Percentiles rank a stretch among this genome's conserved stretches.
Evolutionary conservation across 2,888 invertebrate genomes (phyloP).

Genomic region (Macaria liturata): DNA sequence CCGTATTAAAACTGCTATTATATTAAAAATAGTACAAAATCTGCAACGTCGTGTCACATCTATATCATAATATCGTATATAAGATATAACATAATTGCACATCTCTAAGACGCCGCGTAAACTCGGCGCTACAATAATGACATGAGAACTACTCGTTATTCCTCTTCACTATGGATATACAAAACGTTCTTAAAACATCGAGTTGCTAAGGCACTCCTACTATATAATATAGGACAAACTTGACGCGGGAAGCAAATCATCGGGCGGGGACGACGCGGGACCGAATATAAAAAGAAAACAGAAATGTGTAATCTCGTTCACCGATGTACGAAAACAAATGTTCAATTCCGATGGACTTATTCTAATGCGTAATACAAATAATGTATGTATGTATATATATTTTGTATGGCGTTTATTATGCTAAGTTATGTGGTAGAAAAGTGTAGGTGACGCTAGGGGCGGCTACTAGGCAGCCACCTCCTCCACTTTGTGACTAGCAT

Average conservation of each 20-base stretch:
- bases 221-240: constrained; percentile 67
- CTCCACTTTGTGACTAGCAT: constrained; percentile 58
- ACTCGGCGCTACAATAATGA: constrained; percentile 41
- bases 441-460: constrained; percentile 50
- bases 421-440: constrained; percentile 60
- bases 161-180: constrained; percentile 47
- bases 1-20: constrained; percentile 46
- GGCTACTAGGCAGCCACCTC: constrained; percentile 62
- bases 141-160: constrained; percentile 36
- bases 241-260: constrained; percentile 61
- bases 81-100: constrained; percentile 40
- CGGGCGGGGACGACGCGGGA: constrained; percentile 36
- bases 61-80: constrained; percentile 39
- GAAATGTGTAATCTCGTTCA: constrained; percentile 63
- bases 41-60: constrained; percentile 39
- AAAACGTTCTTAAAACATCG: constrained; percentile 70
- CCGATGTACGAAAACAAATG: constrained; percentile 63
- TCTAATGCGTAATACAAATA: constrained; percentile 73
- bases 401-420: constrained; percentile 66
- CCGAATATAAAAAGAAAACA: constrained; percentile 41
- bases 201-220: constrained; percentile 82
- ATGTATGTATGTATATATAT: constrained; percentile 67
- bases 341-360: constrained; percentile 78
- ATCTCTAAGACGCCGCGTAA: constrained; percentile 36
- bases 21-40: constrained; percentile 55